phyloP scores from a whole-genome alignment of 2,888 invertebrate genomes.

The Masnerella sp. region DNA sequence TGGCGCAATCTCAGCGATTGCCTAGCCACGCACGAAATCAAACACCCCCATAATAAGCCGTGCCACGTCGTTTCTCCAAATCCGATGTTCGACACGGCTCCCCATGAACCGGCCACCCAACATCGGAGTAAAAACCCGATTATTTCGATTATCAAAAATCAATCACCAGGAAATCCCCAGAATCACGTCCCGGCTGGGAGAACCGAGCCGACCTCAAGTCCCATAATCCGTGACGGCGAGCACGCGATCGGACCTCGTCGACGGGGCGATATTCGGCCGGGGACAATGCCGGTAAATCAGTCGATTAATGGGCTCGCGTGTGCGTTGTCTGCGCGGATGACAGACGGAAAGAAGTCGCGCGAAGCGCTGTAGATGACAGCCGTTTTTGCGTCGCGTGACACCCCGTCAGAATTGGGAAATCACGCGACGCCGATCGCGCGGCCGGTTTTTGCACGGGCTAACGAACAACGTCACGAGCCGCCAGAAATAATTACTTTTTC shows the following conservation, averaged over 20 bases:
- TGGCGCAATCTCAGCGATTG: not conserved
- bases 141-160: slow-evolving; percentile 36
- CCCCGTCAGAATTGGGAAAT: slow-evolving; percentile 46
- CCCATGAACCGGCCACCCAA: too few relatives aligned
- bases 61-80: too few relatives aligned
- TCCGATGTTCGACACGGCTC: too few relatives aligned
- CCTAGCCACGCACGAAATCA: not conserved
- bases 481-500: slow-evolving; percentile 48
- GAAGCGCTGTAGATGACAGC: slow-evolving; percentile 35
- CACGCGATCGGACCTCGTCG: too few relatives aligned
- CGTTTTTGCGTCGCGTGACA: slow-evolving; percentile 40
- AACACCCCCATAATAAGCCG: too few relatives aligned
- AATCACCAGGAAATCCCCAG: slow-evolving; percentile 31
- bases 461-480: slow-evolving; percentile 31
- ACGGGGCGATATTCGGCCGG: too few relatives aligned
- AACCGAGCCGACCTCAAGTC: too few relatives aligned
- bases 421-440: slow-evolving; percentile 38
- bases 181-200: slow-evolving; percentile 6
- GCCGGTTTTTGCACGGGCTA: slow-evolving; percentile 16
- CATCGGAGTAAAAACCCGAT: slow-evolving; percentile 14
- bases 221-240: slow-evolving; percentile 37
- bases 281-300: slow-evolving; percentile 54
- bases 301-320: slow-evolving; percentile 67
- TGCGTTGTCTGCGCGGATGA: slow-evolving; percentile 62
- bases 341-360: slow-evolving; percentile 25